Conservation (phyloP, 2,888 invertebrate species). For the Drosophila subquinaria region DNA sequence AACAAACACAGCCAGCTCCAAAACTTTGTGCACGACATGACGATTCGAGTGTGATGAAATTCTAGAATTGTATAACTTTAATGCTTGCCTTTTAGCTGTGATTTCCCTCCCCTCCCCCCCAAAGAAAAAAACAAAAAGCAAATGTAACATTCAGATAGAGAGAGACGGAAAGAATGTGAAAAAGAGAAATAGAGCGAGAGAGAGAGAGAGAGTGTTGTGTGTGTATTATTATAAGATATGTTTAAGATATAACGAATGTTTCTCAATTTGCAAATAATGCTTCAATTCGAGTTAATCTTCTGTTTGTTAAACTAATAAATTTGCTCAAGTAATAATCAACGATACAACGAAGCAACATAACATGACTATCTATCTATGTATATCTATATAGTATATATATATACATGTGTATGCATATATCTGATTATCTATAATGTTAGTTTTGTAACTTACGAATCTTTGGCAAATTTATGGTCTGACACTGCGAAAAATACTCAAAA, state of each 20-base stretch:
- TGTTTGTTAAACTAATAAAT: conserved; percentile 38
- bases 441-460: conserved; percentile 19
- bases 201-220: not conserved
- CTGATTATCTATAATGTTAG: conserved; percentile 13
- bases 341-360: conserved; percentile 34
- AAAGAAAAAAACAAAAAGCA: not conserved
- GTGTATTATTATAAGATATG: conserved; percentile 27
- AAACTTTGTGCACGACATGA: conserved; percentile 63
- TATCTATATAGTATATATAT: not conserved
- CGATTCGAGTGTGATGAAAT: conserved; percentile 35
- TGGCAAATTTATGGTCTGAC: conserved; percentile 47
- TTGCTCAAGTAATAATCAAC: conserved; percentile 48
- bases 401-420: not conserved
- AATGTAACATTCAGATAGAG: conserved; percentile 17
- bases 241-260: conserved; percentile 10
- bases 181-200: not conserved
- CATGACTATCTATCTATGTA: not conserved
- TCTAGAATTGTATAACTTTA: conserved; percentile 47
- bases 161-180: conserved; percentile 2
- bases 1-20: conserved; percentile 47
- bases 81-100: conserved; percentile 79
- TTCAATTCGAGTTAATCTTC: conserved; percentile 10
- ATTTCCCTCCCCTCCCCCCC: conserved; percentile 40
- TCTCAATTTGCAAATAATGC: conserved; percentile 8
- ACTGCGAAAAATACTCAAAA: conserved; percentile 33